Evolutionary conservation across 2,113 vertebrate genomes (phyloP), one percentile per base, ranked within the genome.

Genomic region (Ivindomyrus marchei): DNA sequence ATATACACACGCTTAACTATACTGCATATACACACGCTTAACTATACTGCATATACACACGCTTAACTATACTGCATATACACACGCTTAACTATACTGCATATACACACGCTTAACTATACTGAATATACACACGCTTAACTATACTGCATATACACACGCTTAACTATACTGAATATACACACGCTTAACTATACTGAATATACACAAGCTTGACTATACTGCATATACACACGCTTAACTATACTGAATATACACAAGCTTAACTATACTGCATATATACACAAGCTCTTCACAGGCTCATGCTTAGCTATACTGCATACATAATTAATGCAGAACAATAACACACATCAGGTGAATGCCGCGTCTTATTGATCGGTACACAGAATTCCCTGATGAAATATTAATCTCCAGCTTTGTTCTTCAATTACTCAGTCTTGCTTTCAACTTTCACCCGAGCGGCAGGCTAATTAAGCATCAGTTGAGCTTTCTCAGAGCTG

Each of bases 221-320:
- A 13, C 2, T 36, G 90, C 93, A 94, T 94, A 93, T 94, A 92
- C 92, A 94, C 92, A 92, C 50, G 85, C 89, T 13, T 17, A 62
- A 24, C 58, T 9, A n/a, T 27, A n/a, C 24, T 27, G 24, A 8
- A 62, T 62, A 27, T 62, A n/a, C 56, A 45, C 50, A 24, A 11
- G 3, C 27, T 62, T 39, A 49, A 3, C 24, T 46, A 17, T 31
- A 31, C 21, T 9, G 10, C 47, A 88, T 27, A 74, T 45, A 46
- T 92, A 92, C 27, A 24, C 31, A 36, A 36, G 31, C 31, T 36
- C 31, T 36, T 36, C 31, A 36, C 31, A 36, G 31, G 31, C 31
- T 36, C 31, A 36, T 36, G 31, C 31, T 36, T 36, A 50, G 9
- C n/a, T 46, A 9, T 31, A 36, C 36, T 19, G 24, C 47, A 88